These are phyloP conservation scores for Ascaphus truei DNA, from an alignment of 2,113 vertebrate genomes.

Conservation along the genomic window DNA sequence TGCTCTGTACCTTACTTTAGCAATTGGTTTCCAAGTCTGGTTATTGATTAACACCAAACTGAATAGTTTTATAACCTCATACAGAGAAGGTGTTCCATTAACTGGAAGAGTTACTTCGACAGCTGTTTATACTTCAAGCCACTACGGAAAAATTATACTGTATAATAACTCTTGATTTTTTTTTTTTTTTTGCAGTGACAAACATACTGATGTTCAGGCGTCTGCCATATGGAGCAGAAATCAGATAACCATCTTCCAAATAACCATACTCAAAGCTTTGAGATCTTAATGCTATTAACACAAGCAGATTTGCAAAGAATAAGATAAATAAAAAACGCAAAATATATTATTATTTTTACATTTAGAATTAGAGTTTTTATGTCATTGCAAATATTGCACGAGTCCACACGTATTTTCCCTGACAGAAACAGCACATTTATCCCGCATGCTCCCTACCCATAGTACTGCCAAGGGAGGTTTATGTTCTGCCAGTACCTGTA, in stretches of 20 bases:
- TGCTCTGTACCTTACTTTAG: not conserved
- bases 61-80: not conserved
- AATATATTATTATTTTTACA: not conserved
- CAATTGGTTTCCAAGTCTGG: not conserved
- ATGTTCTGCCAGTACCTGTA: no score
- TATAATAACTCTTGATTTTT: constrained; percentile 11
- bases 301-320: not conserved
- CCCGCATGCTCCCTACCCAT: no score
- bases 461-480: no score
- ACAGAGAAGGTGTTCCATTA: not conserved
- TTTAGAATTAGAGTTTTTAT: no score
- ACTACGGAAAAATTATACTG: constrained; percentile 10
- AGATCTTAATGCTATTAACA: not conserved
- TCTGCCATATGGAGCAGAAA: not conserved
- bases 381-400: no score
- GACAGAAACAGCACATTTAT: no score
- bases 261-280: not conserved
- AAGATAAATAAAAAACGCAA: not conserved
- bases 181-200: not conserved
- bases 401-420: no score
- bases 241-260: not conserved
- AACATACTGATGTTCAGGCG: constrained; percentile 11
- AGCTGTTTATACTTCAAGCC: not conserved
- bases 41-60: not conserved
- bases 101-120: not conserved